A percentile compares a stretch with the other conserved stretches of the same genome.
phyloP scores from a whole-genome alignment of 2,113 vertebrate genomes.

The Sus scrofa region T2T-Sscrofa CM000824.6:220831501-220832000 shows the following conservation, averaged over 20 bases:
- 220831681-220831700: accelerated
- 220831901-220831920: background rate
- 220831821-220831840: background rate
- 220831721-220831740: background rate
- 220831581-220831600: background rate
- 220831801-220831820: background rate
- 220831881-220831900: background rate
- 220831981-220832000: background rate
- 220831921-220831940: background rate
- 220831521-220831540: background rate
- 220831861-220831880: background rate
- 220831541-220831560: background rate
- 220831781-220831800: background rate
- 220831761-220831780: no score
- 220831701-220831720: accelerated
- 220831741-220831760: background rate
- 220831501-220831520: background rate
- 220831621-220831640: background rate
- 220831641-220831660: background rate
- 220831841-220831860: background rate
- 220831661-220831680: background rate
- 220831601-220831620: background rate
- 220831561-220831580: background rate
- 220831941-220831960: background rate
- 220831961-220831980: background rate